Percentiles rank a stretch among this genome's conserved stretches.
Evolutionary conservation across 1,140 invertebrate genomes (phyloP).

Genomic region (Bombus impatiens): DNA sequence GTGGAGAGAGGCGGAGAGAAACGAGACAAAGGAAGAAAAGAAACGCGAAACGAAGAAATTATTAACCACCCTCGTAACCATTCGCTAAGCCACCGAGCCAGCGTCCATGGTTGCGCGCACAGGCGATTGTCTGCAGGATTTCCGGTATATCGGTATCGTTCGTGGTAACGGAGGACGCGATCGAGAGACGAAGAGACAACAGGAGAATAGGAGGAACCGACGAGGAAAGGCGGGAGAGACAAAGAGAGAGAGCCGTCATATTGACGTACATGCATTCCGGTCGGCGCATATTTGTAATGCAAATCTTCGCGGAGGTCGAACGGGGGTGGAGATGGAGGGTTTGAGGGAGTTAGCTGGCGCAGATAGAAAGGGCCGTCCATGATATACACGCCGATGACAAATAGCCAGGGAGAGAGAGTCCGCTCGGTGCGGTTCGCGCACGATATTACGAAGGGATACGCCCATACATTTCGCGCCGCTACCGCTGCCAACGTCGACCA

Average conservation of each 20-base stretch:
- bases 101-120: neutral
- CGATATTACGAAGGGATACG: constrained; percentile 68
- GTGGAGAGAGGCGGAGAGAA: neutral
- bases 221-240: neutral
- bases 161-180: constrained; percentile 35
- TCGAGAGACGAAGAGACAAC: constrained; percentile 12
- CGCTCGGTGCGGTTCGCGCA: constrained; percentile 63
- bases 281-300: constrained; percentile 75
- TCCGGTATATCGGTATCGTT: constrained; percentile 42
- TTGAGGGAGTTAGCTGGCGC: constrained; percentile 41
- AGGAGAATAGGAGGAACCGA: neutral
- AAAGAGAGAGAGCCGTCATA: constrained; percentile 67
- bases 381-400: constrained; percentile 75
- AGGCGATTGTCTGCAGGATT: constrained; percentile 29
- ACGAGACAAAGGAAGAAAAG: neutral
- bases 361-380: constrained; percentile 66
- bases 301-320: constrained; percentile 72
- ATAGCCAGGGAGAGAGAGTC: constrained; percentile 69
- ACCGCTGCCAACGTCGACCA: constrained; percentile 58
- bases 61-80: neutral
- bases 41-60: neutral
- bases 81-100: neutral
- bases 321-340: constrained; percentile 34
- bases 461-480: constrained; percentile 70
- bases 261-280: constrained; percentile 71